These are phyloP conservation scores for Chrysomela aeneicollis DNA, from an alignment of 2,888 invertebrate species.

Conservation along the genomic window DNA sequence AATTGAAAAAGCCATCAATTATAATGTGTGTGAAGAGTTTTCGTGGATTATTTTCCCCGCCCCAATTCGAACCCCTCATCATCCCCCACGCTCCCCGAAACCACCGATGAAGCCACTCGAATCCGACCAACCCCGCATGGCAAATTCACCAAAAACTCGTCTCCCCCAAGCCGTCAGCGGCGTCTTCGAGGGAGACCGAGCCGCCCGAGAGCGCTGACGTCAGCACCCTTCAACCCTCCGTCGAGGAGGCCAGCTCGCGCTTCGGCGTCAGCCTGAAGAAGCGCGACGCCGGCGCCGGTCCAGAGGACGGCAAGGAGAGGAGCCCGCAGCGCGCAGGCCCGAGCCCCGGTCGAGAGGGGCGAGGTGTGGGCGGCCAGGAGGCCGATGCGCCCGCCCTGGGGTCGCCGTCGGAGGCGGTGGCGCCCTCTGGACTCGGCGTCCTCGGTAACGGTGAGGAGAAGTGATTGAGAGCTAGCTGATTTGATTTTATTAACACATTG, in stretches of 20 bases:
- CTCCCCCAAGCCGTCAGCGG: too few relatives aligned
- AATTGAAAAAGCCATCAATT: too few relatives aligned
- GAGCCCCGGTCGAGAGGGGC: constrained; percentile 57
- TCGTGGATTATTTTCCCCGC: too few relatives aligned
- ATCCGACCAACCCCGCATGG: too few relatives aligned
- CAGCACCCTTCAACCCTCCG: constrained; percentile 71
- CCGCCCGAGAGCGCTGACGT: constrained; percentile 61
- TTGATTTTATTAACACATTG: too few relatives aligned
- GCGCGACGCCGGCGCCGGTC: constrained; percentile 70
- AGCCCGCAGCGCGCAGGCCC: constrained; percentile 58
- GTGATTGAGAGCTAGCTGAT: not conserved
- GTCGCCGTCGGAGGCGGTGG: constrained; percentile 61
- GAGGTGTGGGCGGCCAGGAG: constrained; percentile 59
- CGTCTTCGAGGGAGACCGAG: constrained; percentile 31
- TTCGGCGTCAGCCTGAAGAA: constrained; percentile 76
- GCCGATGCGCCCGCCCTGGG: constrained; percentile 63
- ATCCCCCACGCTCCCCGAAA: too few relatives aligned
- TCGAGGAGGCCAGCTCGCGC: constrained; percentile 76
- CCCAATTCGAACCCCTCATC: too few relatives aligned
- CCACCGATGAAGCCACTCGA: too few relatives aligned
- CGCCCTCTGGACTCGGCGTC: constrained; percentile 53
- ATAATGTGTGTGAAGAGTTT: too few relatives aligned
- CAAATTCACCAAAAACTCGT: too few relatives aligned
- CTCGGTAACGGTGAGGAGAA: constrained; percentile 53
- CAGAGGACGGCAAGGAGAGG: constrained; percentile 59